Evolutionary conservation across 2,797 vertebrate genomes (phyloP), one percentile per base, ranked within the genome.

Genomic region (Harpagifer antarcticus): DNA sequence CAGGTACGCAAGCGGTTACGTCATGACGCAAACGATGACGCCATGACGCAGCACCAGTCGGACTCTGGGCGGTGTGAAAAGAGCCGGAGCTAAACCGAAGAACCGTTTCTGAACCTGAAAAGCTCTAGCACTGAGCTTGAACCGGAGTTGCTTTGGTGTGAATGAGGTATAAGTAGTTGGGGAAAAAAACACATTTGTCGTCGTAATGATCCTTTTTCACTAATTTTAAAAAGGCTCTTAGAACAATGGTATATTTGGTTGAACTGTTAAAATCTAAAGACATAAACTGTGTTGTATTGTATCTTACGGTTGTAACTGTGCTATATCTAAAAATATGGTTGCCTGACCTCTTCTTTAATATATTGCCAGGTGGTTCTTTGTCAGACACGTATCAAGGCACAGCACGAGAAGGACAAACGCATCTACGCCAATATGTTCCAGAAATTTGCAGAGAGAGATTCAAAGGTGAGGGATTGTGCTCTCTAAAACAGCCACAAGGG

Each of bases 341-440:
- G 16, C 10, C 27, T 77, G 27, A 79, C 3, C 2, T 48, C 2
- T 49, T 3, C 16, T 45, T 31, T 6, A 1, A 54, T 40, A 1
- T 84, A 42, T 42, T 50, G 1, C 19, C 57, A 94, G 93, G 89
- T 97, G 74, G 85, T 80, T 3, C 75, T 96, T 48, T 99, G 98
- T 90, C 97, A 99, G 90, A 96, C 97, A 78, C 94, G 95, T 31
- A 94, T 99, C 57, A 96, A 96, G 66, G 96, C 96, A 89, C 98
- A 99, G 89, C 96, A 97, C 0, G 96, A 98, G 67, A 96, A 96
- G 74, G 98, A 99, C 89, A 99, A 98, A 71, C 97, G 95, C 82
- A 96, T 98, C 78, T 99, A 99, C 0, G 98, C 98, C 84, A 99
- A 99, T 90, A 99, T 99, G 98, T 99, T 99, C 86, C 95, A 98